Evolutionary conservation across 2,888 invertebrate genomes (phyloP).

Genomic region (Papilio gigon): DNA sequence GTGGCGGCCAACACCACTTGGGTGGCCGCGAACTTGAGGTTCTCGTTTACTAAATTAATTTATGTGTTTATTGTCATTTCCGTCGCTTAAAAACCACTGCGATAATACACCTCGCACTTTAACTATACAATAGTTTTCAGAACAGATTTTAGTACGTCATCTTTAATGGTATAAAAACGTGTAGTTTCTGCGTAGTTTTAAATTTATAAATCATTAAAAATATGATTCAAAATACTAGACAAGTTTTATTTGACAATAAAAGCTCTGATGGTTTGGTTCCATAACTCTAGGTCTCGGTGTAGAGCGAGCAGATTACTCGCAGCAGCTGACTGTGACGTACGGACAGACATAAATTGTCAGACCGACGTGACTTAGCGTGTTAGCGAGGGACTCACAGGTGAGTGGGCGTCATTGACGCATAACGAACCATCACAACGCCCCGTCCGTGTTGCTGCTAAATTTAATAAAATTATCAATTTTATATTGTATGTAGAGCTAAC

Average conservation of each 20-base stretch:
- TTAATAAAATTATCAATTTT: background rate
- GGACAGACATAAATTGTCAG: constrained; percentile 14
- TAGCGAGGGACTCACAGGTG: constrained; percentile 5
- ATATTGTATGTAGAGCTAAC: background rate
- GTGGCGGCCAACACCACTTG: background rate
- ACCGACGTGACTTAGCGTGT: constrained; percentile 10
- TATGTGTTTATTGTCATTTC: background rate
- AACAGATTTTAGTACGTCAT: no score
- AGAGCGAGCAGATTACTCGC: constrained; percentile 22
- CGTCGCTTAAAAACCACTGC: no score
- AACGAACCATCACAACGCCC: background rate
- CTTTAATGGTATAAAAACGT: no score
- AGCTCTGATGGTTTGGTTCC: background rate
- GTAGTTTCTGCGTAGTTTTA: no score
- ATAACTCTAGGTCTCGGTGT: background rate
- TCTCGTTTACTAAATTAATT: background rate
- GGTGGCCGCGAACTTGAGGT: background rate
- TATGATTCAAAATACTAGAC: no score
- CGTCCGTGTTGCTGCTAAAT: background rate
- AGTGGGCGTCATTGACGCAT: constrained; percentile 5
- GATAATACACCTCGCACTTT: no score
- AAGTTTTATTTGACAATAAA: background rate
- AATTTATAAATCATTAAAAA: background rate
- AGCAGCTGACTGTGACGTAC: constrained; percentile 20
- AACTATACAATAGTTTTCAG: no score